Conservation (phyloP, 2,113 vertebrate species). For the Phalacrocorax carbo region DNA sequence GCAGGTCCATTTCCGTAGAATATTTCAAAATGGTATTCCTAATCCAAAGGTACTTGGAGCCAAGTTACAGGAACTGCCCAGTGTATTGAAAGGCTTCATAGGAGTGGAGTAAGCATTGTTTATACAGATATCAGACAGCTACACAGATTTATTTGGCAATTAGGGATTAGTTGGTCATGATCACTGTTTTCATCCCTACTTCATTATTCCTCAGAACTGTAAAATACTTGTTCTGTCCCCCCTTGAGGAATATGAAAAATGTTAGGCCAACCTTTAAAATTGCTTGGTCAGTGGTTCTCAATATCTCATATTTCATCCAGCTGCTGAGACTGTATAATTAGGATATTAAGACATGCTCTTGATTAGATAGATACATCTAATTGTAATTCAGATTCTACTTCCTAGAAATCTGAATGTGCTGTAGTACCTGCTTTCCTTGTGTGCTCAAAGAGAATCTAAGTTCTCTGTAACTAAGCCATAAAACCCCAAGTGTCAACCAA, state of each 20-base stretch:
- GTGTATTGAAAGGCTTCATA: neutral
- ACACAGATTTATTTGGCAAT: neutral
- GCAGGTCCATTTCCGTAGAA: neutral
- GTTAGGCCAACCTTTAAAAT: conserved; percentile 53
- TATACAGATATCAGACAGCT: neutral
- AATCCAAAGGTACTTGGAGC: neutral
- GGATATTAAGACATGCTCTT: neutral
- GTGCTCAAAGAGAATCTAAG: neutral
- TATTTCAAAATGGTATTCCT: neutral
- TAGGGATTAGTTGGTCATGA: neutral
- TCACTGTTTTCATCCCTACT: neutral
- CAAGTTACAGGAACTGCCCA: neutral
- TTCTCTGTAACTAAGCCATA: neutral
- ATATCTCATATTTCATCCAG: neutral
- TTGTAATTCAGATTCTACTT: neutral
- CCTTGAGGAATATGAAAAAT: neutral
- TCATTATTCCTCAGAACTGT: neutral
- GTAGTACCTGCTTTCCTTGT: neutral
- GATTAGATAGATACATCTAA: conserved; percentile 1
- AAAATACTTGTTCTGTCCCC: neutral
- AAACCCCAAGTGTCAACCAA: neutral
- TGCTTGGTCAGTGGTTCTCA: conserved; percentile 52
- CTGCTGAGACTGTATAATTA: neutral
- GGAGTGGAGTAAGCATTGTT: neutral
- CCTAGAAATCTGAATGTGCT: neutral